These are phyloP conservation scores for Achlya flavicornis DNA, from an alignment of 2,888 invertebrate genomes.

Conservation along the genomic window DNA sequence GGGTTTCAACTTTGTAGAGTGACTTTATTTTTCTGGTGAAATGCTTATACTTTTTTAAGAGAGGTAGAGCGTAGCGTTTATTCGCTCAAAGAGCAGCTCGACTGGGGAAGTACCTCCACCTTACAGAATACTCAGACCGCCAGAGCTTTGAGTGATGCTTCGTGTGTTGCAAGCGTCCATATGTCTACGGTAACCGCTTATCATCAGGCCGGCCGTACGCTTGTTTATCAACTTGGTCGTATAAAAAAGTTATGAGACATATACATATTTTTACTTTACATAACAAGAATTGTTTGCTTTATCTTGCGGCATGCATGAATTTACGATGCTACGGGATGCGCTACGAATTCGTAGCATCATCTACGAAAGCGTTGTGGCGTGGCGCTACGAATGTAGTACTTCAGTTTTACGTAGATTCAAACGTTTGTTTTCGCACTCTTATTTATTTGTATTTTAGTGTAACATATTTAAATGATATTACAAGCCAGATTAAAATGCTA, in stretches of 20 bases:
- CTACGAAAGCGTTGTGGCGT: slow-evolving; percentile 26
- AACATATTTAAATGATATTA: no score
- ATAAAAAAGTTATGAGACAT: no score
- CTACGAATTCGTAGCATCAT: slow-evolving; percentile 38
- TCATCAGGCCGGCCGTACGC: no score
- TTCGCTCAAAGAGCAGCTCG: no score
- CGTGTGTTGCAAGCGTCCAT: no score
- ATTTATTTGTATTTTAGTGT: not conserved
- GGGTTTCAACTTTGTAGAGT: not conserved
- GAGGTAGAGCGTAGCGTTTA: no score
- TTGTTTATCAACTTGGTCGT: no score
- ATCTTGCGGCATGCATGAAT: slow-evolving; percentile 19
- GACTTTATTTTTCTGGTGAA: not conserved
- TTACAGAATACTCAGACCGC: no score
- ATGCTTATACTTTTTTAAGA: not conserved
- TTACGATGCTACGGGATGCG: slow-evolving; percentile 31
- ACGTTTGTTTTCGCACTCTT: not conserved
- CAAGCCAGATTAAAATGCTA: no score
- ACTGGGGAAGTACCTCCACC: no score
- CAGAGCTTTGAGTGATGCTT: no score
- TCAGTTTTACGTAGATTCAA: slow-evolving; percentile 5
- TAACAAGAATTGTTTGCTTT: not conserved
- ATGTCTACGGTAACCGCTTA: no score
- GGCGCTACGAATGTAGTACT: slow-evolving; percentile 27
- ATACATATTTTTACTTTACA: not conserved